Base-by-base conservation (phyloP, 2,888 invertebrate genomes). In the Oligia latruncula region DNA sequence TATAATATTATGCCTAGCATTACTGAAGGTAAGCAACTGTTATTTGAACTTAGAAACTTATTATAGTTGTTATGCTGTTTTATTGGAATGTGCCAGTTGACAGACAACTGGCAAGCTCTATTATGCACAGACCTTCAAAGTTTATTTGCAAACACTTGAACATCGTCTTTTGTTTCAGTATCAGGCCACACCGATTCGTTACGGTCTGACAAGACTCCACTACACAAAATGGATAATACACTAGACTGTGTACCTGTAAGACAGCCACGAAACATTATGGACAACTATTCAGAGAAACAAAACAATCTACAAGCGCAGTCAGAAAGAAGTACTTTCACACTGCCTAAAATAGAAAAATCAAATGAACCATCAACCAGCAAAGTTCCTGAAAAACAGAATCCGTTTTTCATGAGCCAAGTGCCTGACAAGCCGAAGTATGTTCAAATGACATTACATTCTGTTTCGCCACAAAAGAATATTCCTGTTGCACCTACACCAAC, bases 231-330 rank as follows among this genome's bases (percentile, higher is more conserved):
- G 82, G 94, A 96, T 82, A 92, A 94, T 60, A 92, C 94, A 1
- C 83, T 96, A 77, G 97, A 97, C 73, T 90, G 93, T 75, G 92
- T 96, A 0, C 96, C 97, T 0, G 95, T 96, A 4, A 93, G 95
- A 62, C 96, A 96, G 79, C 91, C 96, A 1, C 92, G 94, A 0
- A 89, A 89, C 46, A 83, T 87, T 1, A 85, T 81, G 62, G 93
- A 92, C 23, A 91, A 87, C 52, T 70, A 85, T 62, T 70, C 90
- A 81, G 88, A 89, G 29, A 89, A 90, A 88, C 83, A 90, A 85
- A 83, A 71, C 81, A 66, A 81, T 60, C 71, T 84, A 11, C 84
- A 85, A 66, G 58, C 58, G 6, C 84, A 72, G 17, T 15, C 75
- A 4, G 74, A 77, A 35, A 80, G 66, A 15, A 65, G 9, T 11